These are phyloP conservation scores for Peromyscus leucopus DNA, from an alignment of 2,113 vertebrate species.

Conservation along the genomic window DNA sequence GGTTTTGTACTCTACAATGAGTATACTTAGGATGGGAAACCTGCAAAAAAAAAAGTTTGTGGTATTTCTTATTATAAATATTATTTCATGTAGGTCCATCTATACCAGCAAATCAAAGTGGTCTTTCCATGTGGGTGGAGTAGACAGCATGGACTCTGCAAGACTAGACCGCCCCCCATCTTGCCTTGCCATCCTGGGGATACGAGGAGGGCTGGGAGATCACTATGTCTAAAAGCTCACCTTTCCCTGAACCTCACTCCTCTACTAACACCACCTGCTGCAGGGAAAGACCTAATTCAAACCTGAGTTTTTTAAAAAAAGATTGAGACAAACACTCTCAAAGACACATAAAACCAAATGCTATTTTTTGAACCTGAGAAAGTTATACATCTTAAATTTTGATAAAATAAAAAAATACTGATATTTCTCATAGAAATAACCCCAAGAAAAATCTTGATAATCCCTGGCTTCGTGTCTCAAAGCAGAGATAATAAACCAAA, in stretches of 20 bases:
- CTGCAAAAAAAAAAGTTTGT: neutral
- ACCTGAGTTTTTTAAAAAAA: neutral
- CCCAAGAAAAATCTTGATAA: neutral
- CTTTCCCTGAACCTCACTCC: neutral
- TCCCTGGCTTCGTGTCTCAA: neutral
- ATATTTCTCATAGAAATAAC: neutral
- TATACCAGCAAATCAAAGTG: neutral
- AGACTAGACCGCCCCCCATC: neutral
- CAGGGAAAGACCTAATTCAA: neutral
- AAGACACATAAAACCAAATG: neutral
- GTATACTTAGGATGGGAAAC: neutral
- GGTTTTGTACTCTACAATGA: neutral
- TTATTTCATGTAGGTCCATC: neutral
- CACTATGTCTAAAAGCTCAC: neutral
- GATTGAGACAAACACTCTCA: neutral
- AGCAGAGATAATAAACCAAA: neutral
- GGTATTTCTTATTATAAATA: neutral
- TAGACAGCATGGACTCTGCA: neutral
- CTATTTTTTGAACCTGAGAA: neutral
- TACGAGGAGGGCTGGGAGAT: neutral
- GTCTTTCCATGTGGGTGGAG: neutral
- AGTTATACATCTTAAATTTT: conserved; percentile 9
- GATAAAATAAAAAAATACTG: neutral
- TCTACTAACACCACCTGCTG: neutral
- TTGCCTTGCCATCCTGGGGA: neutral